phyloP scores from a whole-genome alignment of 2,113 vertebrate genomes.

The Psephotus haematonotus region DNA sequence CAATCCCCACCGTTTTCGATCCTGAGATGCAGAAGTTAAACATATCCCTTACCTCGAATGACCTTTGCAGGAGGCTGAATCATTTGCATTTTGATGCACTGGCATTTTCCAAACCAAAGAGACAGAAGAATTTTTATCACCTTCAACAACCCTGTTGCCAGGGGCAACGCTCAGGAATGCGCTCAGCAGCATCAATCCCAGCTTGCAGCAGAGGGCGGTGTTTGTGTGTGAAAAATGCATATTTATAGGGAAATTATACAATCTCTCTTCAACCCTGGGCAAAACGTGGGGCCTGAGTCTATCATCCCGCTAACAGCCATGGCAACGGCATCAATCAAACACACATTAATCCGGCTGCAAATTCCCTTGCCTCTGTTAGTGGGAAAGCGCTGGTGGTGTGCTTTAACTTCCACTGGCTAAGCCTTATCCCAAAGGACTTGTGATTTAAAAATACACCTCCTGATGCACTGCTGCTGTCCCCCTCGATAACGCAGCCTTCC shows the following conservation, averaged over 20 bases:
- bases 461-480: neutral
- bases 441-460: neutral
- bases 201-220: constrained; percentile 56
- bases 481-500: neutral
- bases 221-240: constrained; percentile 37
- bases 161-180: constrained; percentile 1
- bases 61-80: constrained; percentile 24
- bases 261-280: neutral
- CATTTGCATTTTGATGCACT: constrained; percentile 67
- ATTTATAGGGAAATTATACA: constrained; percentile 1
- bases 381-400: neutral
- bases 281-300: neutral
- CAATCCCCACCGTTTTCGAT: neutral
- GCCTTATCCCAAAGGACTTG: neutral
- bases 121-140: constrained; percentile 50
- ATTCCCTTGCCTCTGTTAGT: neutral
- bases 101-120: constrained; percentile 31
- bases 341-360: neutral
- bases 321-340: neutral
- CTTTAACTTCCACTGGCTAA: neutral
- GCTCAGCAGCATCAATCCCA: neutral
- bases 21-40: neutral
- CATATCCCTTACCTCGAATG: constrained; percentile 30
- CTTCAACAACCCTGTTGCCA: constrained; percentile 48
- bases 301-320: neutral